Percentiles rank a stretch among this genome's conserved stretches.
phyloP scores from a whole-genome alignment of 2,888 invertebrate species.

The Dorcus parallelipipedus region DNA sequence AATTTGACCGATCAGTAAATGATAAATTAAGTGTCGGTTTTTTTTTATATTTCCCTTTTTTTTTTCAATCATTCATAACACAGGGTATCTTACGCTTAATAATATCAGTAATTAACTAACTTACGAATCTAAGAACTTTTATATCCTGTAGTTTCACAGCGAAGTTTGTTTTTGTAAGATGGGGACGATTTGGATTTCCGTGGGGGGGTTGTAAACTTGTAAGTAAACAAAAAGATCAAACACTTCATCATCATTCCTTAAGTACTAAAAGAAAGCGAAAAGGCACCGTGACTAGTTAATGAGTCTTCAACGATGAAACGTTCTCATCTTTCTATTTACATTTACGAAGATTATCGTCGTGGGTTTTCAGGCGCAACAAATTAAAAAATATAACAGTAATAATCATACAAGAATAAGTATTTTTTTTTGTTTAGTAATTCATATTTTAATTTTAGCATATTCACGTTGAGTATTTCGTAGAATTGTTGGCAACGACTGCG shows the following conservation, averaged over 20 bases:
- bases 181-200: background rate
- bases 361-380: background rate
- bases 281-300: constrained; percentile 22
- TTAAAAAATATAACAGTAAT: too few species aligned
- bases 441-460: too few species aligned
- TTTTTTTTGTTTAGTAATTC: too few species aligned
- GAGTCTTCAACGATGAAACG: constrained; percentile 14
- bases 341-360: background rate
- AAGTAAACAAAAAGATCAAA: constrained; percentile 10
- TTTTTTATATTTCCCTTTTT: background rate
- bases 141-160: background rate
- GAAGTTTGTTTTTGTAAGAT: too few species aligned
- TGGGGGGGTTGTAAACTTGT: background rate
- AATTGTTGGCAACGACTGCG: too few species aligned
- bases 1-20: constrained; percentile 4
- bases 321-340: constrained; percentile 8
- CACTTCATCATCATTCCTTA: constrained; percentile 14
- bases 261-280: constrained; percentile 18
- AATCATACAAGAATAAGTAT: too few species aligned
- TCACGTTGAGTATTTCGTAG: too few species aligned
- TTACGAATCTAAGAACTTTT: background rate
- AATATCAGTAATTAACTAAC: background rate
- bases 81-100: background rate
- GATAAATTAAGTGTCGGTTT: background rate
- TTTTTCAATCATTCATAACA: background rate